Evolutionary conservation across 2,113 vertebrate species (phyloP), one percentile per base, ranked within the genome.

Genomic region (Tyrannus savana): DNA sequence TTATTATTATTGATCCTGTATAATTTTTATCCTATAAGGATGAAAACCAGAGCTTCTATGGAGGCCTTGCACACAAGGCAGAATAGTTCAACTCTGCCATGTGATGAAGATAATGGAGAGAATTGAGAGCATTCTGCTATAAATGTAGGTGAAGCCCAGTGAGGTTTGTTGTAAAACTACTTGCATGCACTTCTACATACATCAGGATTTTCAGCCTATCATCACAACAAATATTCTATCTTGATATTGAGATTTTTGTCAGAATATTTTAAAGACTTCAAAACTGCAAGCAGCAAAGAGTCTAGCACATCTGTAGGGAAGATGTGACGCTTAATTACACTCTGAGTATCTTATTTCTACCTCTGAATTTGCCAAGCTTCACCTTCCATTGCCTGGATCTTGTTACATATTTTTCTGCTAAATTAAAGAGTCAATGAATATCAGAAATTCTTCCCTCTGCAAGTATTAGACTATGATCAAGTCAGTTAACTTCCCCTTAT

Each of bases 351-450:
- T 89, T 88, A 88, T 86, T 95, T 92, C 80, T 94, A 85, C 68
- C 47, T 86, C 88, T 78, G 68, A 89, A 95, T 87, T 91, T 93
- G 74, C 91, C 78, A 93, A 82, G 81, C 62, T 91, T 89, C 81
- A 69, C 75, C 66, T 95, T 94, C 58, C n/a, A 30, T 64, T 64
- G 46, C 46, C 62, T 95, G 53, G 46, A 84, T 84, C 53, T 91
- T 89, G 69, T 89, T 94, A 84, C 60, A 66, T 84, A 37, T 77
- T 94, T 95, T 97, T 92, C 69, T 91, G 66, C 81, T 95, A 95
- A 90, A 95, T 96, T 95, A 92, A 90, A 77, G 80, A 92, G 87
- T 91, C 91, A 91, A 86, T 77, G 76, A 86, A 77, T 95, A 92
- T 95, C n/a, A 94, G 71, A 91, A 87, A 60, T 72, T 87, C 66